Percentiles rank a stretch among this genome's conserved stretches.
These are phyloP conservation scores for Agrotis segetum DNA, from an alignment of 2,888 invertebrate species.

Conservation along the genomic window DNA sequence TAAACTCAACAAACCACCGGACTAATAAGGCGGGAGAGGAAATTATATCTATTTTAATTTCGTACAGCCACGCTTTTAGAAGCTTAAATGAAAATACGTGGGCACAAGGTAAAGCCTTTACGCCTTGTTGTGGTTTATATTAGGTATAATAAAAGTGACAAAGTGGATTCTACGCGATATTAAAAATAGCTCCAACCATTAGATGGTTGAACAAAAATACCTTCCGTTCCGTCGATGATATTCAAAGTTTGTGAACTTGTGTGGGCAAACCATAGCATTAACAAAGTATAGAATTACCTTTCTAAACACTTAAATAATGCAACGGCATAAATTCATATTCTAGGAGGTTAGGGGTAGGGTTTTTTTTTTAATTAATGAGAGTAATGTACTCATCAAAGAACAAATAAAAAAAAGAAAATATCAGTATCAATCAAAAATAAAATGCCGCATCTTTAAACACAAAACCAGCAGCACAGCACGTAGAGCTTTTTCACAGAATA, in stretches of 20 bases:
- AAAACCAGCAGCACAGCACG: too few relatives aligned
- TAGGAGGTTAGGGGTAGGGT: too few relatives aligned
- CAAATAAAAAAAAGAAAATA: too few relatives aligned
- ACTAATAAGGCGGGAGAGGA: slow-evolving; percentile 23
- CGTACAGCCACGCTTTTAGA: slow-evolving; percentile 17
- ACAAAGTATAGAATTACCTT: background rate
- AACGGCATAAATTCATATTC: too few relatives aligned
- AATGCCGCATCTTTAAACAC: too few relatives aligned
- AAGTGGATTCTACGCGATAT: slow-evolving; percentile 46
- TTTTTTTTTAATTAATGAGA: too few relatives aligned
- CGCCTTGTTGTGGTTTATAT: slow-evolving; percentile 40
- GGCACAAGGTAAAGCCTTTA: slow-evolving; percentile 44
- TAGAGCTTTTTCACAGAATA: too few relatives aligned
- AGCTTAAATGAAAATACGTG: slow-evolving; percentile 40
- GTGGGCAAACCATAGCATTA: slow-evolving; percentile 66
- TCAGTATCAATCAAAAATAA: too few relatives aligned
- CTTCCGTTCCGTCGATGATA: slow-evolving; percentile 65
- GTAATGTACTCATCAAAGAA: too few relatives aligned
- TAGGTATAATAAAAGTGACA: slow-evolving; percentile 42
- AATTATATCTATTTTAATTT: slow-evolving; percentile 42
- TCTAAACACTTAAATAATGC: too few relatives aligned
- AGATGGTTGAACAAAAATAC: slow-evolving; percentile 71
- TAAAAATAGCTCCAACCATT: slow-evolving; percentile 60
- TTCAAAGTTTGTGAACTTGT: slow-evolving; percentile 76
- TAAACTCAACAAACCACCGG: slow-evolving; percentile 8